Evolutionary conservation across 2,888 invertebrate species (phyloP).

Genomic region (Hoplodrina ambigua): DNA sequence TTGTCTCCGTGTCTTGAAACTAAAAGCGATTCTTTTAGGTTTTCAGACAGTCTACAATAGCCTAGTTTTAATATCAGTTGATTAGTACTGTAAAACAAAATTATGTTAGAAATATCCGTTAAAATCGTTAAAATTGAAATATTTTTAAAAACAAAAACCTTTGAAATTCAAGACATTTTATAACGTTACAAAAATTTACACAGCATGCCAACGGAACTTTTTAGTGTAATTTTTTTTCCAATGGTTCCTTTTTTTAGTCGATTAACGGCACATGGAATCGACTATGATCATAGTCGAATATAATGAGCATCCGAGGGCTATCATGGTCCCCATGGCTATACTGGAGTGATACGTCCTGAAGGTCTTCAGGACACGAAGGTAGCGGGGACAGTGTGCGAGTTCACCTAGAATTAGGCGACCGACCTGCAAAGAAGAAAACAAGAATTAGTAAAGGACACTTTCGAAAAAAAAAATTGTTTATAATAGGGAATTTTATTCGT

Average conservation of each 20-base stretch:
- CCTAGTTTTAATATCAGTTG: conserved; percentile 6
- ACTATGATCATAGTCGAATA: conserved; percentile 87
- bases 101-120: background rate
- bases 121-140: conserved; percentile 21
- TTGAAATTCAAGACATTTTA: conserved; percentile 28
- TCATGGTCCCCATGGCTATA: conserved; percentile 95
- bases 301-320: conserved; percentile 84
- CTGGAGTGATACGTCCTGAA: conserved; percentile 94
- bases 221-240: conserved; percentile 26
- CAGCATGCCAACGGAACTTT: conserved; percentile 59
- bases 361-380: conserved; percentile 93
- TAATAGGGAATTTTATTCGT: too few relatives aligned
- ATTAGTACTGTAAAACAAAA: conserved; percentile 23
- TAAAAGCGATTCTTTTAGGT: conserved; percentile 15
- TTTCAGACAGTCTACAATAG: background rate
- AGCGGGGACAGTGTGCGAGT: conserved; percentile 94
- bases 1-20: conserved; percentile 9
- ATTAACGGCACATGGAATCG: conserved; percentile 84
- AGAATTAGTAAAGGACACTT: conserved; percentile 12
- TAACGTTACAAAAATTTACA: conserved; percentile 50
- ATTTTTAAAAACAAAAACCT: conserved; percentile 10
- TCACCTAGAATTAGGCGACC: conserved; percentile 93
- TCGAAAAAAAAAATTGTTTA: background rate
- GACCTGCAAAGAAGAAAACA: conserved; percentile 82
- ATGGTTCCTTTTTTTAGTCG: conserved; percentile 37